These are phyloP conservation scores for Hemichromis elongatus DNA, from an alignment of 2,113 vertebrate species.

Conservation along the genomic window DNA sequence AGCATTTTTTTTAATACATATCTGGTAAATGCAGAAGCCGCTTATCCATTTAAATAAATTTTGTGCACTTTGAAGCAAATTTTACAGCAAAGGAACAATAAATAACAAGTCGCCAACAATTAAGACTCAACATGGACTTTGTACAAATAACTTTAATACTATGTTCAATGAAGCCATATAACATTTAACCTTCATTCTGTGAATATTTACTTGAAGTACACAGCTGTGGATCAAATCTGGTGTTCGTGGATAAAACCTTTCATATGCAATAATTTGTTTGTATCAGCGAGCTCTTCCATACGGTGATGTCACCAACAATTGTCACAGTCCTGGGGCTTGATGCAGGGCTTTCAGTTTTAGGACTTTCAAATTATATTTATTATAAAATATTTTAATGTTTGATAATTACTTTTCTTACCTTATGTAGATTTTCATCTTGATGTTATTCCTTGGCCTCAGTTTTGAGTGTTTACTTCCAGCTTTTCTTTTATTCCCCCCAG, in stretches of 20 bases:
- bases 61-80: background rate
- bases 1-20: background rate
- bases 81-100: background rate
- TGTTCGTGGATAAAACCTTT: background rate
- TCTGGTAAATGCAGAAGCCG: background rate
- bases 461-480: background rate
- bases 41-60: background rate
- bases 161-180: too few species aligned
- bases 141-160: background rate
- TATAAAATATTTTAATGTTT: background rate
- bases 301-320: background rate
- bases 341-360: background rate
- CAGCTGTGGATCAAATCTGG: background rate
- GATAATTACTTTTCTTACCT: background rate
- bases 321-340: too few species aligned
- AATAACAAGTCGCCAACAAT: too few species aligned
- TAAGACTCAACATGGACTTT: background rate
- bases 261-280: background rate
- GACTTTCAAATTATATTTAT: background rate
- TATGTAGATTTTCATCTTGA: background rate
- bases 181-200: background rate
- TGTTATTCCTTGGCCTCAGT: background rate
- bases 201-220: background rate
- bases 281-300: fast-evolving
- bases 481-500: background rate